These are phyloP conservation scores for Metridium senile DNA, from an alignment of 92 coral and sea anemone species.

Conservation along the genomic window DNA sequence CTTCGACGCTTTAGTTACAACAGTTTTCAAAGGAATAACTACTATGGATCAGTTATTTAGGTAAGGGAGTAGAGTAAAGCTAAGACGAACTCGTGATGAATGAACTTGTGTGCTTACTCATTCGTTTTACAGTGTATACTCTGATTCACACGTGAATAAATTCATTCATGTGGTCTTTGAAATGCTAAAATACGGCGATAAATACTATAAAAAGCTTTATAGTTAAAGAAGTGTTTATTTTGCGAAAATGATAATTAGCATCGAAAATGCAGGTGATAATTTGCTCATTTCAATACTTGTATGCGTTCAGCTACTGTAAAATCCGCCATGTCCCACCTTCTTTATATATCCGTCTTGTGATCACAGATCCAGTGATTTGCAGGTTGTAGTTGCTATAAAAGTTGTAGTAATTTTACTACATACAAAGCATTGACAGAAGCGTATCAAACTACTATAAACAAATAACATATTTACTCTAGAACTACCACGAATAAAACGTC, in stretches of 20 bases:
- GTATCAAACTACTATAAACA: no score
- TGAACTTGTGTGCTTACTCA: no score
- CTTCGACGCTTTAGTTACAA: conserved; percentile 73
- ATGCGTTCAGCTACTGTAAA: neutral
- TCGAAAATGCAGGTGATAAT: neutral
- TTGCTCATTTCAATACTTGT: neutral
- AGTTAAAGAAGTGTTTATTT: neutral
- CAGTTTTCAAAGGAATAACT: conserved; percentile 82
- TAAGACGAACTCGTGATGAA: neutral
- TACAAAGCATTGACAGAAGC: no score
- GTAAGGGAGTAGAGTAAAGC: conserved; percentile 37
- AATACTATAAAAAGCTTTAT: neutral
- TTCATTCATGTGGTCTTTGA: neutral
- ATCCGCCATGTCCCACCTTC: neutral
- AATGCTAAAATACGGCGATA: no score
- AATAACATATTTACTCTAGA: no score
- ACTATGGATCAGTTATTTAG: conserved; percentile 96
- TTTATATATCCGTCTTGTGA: neutral
- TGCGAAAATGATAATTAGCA: neutral
- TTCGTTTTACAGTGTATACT: neutral
- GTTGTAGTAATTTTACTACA: neutral
- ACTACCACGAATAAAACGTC: no score
- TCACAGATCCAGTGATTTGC: neutral
- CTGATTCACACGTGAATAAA: neutral
- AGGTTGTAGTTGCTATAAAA: neutral